Conservation (phyloP, 1,140 invertebrate genomes). For the Cydia amplana region DNA sequence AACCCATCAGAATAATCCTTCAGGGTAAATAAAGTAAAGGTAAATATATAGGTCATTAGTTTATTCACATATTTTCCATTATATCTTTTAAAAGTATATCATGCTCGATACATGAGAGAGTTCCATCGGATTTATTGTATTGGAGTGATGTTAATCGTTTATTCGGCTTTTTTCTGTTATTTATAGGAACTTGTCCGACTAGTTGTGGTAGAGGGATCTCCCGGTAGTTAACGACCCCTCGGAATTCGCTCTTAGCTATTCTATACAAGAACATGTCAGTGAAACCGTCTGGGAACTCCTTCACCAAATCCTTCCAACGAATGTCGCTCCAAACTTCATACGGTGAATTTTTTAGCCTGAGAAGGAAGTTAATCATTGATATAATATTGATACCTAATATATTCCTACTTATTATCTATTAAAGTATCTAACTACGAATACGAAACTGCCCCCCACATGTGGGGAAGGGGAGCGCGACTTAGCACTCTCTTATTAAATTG, state of each 20-base stretch:
- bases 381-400: too few relatives aligned
- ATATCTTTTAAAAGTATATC: not conserved
- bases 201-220: constrained; percentile 49
- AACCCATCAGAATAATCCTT: too few relatives aligned
- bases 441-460: too few relatives aligned
- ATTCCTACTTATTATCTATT: too few relatives aligned
- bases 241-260: constrained; percentile 36
- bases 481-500: too few relatives aligned
- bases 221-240: constrained; percentile 41
- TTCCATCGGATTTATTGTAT: not conserved
- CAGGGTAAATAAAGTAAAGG: not conserved
- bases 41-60: not conserved
- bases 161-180: constrained; percentile 6
- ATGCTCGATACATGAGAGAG: not conserved
- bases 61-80: not conserved
- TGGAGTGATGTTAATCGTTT: not conserved
- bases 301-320: constrained; percentile 59
- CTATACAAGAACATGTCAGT: constrained; percentile 55
- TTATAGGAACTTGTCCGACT: constrained; percentile 41
- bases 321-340: constrained; percentile 67
- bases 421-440: too few relatives aligned
- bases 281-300: constrained; percentile 57
- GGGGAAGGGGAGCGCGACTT: too few relatives aligned
- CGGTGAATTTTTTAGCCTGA: constrained; percentile 49
- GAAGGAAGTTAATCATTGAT: constrained; percentile 38